These are phyloP conservation scores for Aulostomus chinensis DNA, from an alignment of 2,797 vertebrate genomes.

Conservation along the genomic window DNA sequence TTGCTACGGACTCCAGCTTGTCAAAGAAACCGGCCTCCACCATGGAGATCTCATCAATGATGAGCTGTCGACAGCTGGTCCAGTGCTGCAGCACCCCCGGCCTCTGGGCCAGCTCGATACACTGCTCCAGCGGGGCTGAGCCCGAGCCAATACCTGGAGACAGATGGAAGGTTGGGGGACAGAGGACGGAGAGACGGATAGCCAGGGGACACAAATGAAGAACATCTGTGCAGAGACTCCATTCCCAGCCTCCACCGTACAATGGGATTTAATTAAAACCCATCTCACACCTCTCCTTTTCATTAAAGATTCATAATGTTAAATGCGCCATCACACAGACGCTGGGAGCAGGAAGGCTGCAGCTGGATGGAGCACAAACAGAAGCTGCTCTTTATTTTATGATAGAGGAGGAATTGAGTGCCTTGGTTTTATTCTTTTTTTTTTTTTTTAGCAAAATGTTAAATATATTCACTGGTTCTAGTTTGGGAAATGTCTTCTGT, in stretches of 20 bases:
- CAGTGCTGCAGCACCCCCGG: slow-evolving; percentile 89
- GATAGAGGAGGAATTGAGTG: too few relatives aligned
- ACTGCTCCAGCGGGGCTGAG: slow-evolving; percentile 89
- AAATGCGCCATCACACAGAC: neutral
- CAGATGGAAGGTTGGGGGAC: neutral
- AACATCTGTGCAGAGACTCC: neutral
- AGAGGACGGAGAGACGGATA: neutral
- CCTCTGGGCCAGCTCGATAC: slow-evolving; percentile 89
- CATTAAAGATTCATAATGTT: slow-evolving; percentile 21
- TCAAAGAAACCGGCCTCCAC: slow-evolving; percentile 96
- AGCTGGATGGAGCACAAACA: neutral
- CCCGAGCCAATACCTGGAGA: slow-evolving; percentile 91
- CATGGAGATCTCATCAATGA: slow-evolving; percentile 98
- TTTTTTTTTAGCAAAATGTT: too few relatives aligned
- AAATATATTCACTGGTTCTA: too few relatives aligned
- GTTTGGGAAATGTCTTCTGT: too few relatives aligned
- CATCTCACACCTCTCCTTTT: neutral
- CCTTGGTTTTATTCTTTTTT: too few relatives aligned
- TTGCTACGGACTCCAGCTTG: slow-evolving; percentile 91
- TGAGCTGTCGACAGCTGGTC: slow-evolving; percentile 89
- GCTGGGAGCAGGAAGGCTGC: neutral
- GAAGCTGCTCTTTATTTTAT: neutral
- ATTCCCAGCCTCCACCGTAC: too few relatives aligned
- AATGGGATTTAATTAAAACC: slow-evolving; percentile 27
- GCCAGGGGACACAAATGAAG: slow-evolving; percentile 3